Evolutionary conservation across 2,797 vertebrate species (phyloP).

Genomic region (Eulemur coronatus): DNA sequence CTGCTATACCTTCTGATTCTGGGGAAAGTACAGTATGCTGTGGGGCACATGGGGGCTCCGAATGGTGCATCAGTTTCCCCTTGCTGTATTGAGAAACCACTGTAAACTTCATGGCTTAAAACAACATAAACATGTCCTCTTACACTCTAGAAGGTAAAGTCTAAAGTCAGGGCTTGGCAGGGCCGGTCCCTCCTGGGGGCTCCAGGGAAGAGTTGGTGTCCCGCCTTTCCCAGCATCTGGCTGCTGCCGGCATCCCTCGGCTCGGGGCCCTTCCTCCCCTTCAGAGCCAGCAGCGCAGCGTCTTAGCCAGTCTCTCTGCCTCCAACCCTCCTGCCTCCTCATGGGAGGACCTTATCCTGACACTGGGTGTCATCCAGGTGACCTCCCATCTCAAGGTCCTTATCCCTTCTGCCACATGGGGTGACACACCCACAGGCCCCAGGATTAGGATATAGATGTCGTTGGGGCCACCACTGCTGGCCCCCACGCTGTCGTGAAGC

Average conservation of each 20-base stretch:
- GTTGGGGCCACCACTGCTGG: background rate
- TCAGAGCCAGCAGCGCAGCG: fast-evolving
- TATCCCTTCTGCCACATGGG: background rate
- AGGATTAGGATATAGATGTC: background rate
- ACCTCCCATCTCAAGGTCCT: background rate
- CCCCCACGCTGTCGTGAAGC: background rate
- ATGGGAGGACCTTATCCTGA: background rate
- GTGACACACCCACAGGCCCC: background rate
- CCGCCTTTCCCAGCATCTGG: background rate
- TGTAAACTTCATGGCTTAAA: background rate
- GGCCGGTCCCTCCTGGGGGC: background rate
- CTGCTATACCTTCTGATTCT: background rate
- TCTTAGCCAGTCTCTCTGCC: background rate
- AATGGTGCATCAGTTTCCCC: fast-evolving
- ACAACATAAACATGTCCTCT: background rate
- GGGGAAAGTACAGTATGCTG: no score
- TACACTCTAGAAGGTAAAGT: no score
- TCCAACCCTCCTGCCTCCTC: background rate
- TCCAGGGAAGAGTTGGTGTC: background rate
- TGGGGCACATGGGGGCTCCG: fast-evolving
- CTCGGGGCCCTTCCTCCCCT: background rate
- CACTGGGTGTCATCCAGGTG: no score
- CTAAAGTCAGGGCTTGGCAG: background rate
- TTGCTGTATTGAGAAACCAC: background rate
- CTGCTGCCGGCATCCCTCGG: fast-evolving